Evolutionary conservation across 2,797 vertebrate species (phyloP).

Genomic region (Protonibea diacanthus): DNA sequence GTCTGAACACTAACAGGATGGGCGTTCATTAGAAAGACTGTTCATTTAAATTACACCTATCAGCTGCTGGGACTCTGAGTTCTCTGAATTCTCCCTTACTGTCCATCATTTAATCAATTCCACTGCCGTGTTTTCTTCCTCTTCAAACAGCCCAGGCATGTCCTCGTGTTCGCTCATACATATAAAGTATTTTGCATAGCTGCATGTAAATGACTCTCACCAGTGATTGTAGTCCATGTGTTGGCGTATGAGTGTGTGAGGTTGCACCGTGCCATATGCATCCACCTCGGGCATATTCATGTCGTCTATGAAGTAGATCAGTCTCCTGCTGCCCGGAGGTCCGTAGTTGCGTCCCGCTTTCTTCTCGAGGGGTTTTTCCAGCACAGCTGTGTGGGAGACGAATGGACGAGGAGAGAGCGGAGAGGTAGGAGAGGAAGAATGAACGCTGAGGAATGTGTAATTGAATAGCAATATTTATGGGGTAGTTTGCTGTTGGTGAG

Average conservation of each 20-base stretch:
- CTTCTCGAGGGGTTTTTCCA: conserved; percentile 95
- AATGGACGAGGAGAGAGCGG: conserved; percentile 2
- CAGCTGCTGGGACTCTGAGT: conserved; percentile 28
- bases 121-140: not conserved
- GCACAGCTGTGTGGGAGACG: conserved; percentile 78
- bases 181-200: not conserved
- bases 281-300: conserved; percentile 98
- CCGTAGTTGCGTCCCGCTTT: conserved; percentile 94
- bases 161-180: conserved; percentile 26
- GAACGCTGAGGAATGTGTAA: not conserved
- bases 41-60: conserved; percentile 40
- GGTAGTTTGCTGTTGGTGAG: not conserved
- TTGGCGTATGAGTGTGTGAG: conserved; percentile 95
- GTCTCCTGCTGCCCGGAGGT: conserved; percentile 90
- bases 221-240: conserved; percentile 97
- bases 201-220: conserved; percentile 73
- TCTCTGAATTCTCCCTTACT: conserved; percentile 41
- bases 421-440: not conserved
- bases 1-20: conserved; percentile 29
- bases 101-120: conserved; percentile 17
- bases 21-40: not conserved
- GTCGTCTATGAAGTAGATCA: conserved; percentile 96
- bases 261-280: conserved; percentile 93
- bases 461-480: not conserved
- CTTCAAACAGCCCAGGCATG: not conserved